phyloP scores from a whole-genome alignment of 1,140 invertebrate species.

The Neodiprion virginianus region DNA sequence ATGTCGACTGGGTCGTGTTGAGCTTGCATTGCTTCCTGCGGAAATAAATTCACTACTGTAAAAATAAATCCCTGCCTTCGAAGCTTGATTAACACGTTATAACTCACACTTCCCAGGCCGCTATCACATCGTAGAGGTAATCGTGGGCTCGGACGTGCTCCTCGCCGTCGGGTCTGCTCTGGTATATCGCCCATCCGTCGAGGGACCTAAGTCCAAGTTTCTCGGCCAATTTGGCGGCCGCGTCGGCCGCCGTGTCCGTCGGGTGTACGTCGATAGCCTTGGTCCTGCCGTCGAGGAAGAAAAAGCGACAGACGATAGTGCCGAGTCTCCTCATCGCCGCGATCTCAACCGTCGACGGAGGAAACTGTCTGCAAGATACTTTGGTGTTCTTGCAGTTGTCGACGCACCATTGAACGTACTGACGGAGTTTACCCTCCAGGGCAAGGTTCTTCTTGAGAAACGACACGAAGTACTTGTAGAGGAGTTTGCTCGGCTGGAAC shows the following conservation, averaged over 20 bases:
- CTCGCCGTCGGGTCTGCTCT: constrained; percentile 82
- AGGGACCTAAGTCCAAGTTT: constrained; percentile 83
- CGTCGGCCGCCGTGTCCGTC: constrained; percentile 90
- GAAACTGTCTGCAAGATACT: constrained; percentile 80
- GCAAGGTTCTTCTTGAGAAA: constrained; percentile 78
- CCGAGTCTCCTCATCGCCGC: constrained; percentile 91
- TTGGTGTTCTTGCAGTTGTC: constrained; percentile 91
- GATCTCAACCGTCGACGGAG: constrained; percentile 92
- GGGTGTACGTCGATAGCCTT: constrained; percentile 96
- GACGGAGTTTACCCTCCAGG: constrained; percentile 74
- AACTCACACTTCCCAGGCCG: constrained; percentile 89
- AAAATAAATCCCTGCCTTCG: background rate
- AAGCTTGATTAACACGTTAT: background rate
- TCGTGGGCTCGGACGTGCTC: constrained; percentile 93
- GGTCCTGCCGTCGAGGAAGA: constrained; percentile 93
- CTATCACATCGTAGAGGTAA: constrained; percentile 93
- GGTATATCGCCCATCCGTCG: constrained; percentile 95
- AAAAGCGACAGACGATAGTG: constrained; percentile 93
- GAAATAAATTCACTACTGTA: constrained; percentile 3
- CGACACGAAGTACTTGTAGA: constrained; percentile 79
- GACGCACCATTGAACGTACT: constrained; percentile 93
- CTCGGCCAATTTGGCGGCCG: constrained; percentile 86
- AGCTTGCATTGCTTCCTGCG: constrained; percentile 70
- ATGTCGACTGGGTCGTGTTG: constrained; percentile 62
- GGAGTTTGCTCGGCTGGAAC: constrained; percentile 89